These are phyloP conservation scores for Panopea generosa DNA, from an alignment of 2,888 invertebrate species.

Conservation along the genomic window DNA sequence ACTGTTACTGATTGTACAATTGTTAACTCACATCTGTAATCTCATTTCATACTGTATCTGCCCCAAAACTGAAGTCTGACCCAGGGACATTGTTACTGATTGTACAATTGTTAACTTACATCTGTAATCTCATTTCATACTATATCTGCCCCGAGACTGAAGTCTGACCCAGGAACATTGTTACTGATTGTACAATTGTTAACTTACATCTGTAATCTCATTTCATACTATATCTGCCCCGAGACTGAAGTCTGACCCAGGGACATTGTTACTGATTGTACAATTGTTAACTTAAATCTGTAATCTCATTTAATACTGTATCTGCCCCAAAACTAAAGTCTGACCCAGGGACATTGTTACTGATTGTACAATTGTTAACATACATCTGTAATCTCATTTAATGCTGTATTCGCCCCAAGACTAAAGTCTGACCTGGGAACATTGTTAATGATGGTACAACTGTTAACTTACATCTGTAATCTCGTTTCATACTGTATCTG, in stretches of 20 bases:
- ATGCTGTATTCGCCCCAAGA: conserved; percentile 97
- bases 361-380: conserved; percentile 94
- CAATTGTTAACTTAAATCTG: conserved; percentile 96
- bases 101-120: conserved; percentile 94
- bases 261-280: conserved; percentile 99
- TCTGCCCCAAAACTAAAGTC: conserved; percentile 99
- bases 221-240: conserved; percentile 99
- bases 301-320: conserved; percentile 99
- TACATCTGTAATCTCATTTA: conserved; percentile 98
- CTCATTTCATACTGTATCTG: conserved; percentile 99
- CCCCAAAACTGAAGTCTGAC: conserved; percentile 98
- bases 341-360: conserved; percentile 99
- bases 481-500: conserved; percentile 99
- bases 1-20: conserved; percentile 99
- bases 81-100: conserved; percentile 99
- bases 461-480: conserved; percentile 92
- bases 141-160: conserved; percentile 98
- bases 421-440: conserved; percentile 99
- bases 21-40: conserved; percentile 97
- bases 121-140: conserved; percentile 99
- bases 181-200: conserved; percentile 99
- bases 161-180: conserved; percentile 99
- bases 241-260: conserved; percentile 98
- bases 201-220: conserved; percentile 96
- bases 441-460: conserved; percentile 99